Conservation (phyloP, 1,140 invertebrate species). For the Penaeus chinensis region DNA sequence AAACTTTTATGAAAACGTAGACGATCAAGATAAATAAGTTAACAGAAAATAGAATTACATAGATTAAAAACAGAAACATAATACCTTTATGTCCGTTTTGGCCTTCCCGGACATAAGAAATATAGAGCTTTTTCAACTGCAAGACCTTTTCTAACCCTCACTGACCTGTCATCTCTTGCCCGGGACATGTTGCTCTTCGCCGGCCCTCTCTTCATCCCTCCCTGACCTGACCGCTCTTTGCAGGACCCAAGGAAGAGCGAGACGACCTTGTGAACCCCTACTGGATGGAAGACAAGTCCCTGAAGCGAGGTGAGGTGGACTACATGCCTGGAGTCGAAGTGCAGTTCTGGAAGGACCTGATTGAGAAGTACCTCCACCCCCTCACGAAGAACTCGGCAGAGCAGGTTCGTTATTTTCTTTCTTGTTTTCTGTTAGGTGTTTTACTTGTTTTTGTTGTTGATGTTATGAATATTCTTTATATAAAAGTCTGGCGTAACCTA, state of each 20-base stretch:
- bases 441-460: too few species aligned
- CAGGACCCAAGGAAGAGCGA: constrained; percentile 75
- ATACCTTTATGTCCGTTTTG: too few species aligned
- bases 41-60: too few species aligned
- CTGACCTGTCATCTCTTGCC: constrained; percentile 25
- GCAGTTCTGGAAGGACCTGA: constrained; percentile 92
- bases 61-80: too few species aligned
- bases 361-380: constrained; percentile 93
- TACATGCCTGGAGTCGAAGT: constrained; percentile 85
- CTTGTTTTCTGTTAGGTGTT: too few species aligned
- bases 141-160: too few species aligned
- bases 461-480: constrained; percentile 77
- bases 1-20: too few species aligned
- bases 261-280: constrained; percentile 90
- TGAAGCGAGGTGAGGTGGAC: constrained; percentile 90
- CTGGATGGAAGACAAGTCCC: constrained; percentile 92
- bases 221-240: constrained; percentile 26
- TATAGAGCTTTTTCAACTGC: too few species aligned
- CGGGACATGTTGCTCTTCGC: constrained; percentile 57
- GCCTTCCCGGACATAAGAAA: too few species aligned
- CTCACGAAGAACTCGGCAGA: constrained; percentile 93
- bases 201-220: background rate
- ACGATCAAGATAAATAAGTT: too few species aligned
- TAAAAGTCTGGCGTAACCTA: too few species aligned
- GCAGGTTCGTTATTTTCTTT: constrained; percentile 72